These are phyloP conservation scores for Corydoras sp. DNA, from an alignment of 2,113 vertebrate genomes.

Conservation along the genomic window DNA sequence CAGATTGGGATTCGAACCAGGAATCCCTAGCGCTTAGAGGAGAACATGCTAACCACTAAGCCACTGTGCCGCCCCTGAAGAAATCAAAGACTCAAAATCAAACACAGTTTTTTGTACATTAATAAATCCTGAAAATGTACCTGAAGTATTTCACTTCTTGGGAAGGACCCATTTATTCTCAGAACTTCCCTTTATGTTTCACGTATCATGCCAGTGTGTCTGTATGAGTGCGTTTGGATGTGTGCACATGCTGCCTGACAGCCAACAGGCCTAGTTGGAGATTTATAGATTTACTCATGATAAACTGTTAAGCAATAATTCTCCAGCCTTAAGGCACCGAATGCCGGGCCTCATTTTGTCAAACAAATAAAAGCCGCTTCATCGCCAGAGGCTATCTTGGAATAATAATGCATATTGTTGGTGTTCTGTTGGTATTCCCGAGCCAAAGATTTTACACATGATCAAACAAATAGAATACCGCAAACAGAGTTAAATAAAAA, in stretches of 20 bases:
- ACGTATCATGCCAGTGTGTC: slow-evolving; percentile 49
- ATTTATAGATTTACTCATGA: slow-evolving; percentile 68
- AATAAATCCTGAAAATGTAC: no score
- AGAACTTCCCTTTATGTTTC: no score
- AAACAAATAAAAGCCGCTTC: neutral
- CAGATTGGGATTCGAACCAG: no score
- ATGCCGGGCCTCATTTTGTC: slow-evolving; percentile 21
- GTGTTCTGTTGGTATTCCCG: neutral
- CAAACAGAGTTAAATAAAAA: neutral
- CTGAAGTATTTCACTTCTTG: no score
- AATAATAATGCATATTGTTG: neutral
- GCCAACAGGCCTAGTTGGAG: slow-evolving; percentile 62
- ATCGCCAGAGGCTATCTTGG: neutral
- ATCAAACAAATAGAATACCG: neutral
- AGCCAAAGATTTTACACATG: no score
- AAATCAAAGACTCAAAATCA: no score
- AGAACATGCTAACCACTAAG: no score
- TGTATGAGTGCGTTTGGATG: slow-evolving; percentile 49
- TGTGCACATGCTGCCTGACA: slow-evolving; percentile 56
- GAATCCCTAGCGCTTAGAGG: no score
- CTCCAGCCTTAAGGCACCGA: slow-evolving; percentile 47
- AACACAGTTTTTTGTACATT: no score
- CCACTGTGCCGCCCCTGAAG: no score
- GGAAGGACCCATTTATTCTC: no score
- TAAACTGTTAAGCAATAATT: slow-evolving; percentile 63